phyloP scores from a whole-genome alignment of 92 coral and sea anemone genomes.

The Zoanthus sansibaricus region DNA sequence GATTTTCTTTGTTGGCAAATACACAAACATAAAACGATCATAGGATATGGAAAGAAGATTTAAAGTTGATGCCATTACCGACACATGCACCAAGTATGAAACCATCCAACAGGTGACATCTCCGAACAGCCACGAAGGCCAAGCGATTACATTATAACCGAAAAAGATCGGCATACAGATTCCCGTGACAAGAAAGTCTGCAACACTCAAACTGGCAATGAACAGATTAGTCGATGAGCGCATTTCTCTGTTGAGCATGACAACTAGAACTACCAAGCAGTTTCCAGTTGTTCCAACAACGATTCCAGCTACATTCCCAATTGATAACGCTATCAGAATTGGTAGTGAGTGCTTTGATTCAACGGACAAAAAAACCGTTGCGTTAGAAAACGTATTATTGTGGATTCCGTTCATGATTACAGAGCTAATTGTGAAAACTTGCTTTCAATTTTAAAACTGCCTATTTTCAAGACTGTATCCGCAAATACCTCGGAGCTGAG shows the following conservation, averaged over 20 bases:
- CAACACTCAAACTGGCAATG: constrained; percentile 77
- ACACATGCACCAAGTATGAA: constrained; percentile 78
- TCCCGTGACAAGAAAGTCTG: constrained; percentile 78
- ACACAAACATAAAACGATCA: constrained; percentile 76
- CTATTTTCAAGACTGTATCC: background rate
- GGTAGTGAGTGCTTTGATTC: constrained; percentile 1
- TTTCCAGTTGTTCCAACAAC: constrained; percentile 75
- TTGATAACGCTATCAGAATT: constrained; percentile 50
- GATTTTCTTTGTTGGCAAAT: constrained; percentile 72
- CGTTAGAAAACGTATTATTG: background rate
- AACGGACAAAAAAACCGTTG: background rate
- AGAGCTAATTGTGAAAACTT: background rate
- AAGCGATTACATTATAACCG: constrained; percentile 75
- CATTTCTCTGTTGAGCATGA: constrained; percentile 72
- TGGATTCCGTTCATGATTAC: background rate
- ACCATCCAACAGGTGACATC: constrained; percentile 65
- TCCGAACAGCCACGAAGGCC: constrained; percentile 88
- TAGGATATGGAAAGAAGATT: constrained; percentile 82
- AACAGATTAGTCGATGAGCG: constrained; percentile 80
- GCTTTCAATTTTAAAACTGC: background rate
- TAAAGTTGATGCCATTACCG: constrained; percentile 85
- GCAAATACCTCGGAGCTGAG: background rate
- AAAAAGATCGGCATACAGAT: constrained; percentile 83
- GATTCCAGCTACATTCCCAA: constrained; percentile 68
- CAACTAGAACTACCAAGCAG: constrained; percentile 70